A percentile compares a stretch with the other conserved stretches of the same genome.
Conservation (phyloP, 2,113 vertebrate species). For the Tragelaphus strepsiceros region DNA sequence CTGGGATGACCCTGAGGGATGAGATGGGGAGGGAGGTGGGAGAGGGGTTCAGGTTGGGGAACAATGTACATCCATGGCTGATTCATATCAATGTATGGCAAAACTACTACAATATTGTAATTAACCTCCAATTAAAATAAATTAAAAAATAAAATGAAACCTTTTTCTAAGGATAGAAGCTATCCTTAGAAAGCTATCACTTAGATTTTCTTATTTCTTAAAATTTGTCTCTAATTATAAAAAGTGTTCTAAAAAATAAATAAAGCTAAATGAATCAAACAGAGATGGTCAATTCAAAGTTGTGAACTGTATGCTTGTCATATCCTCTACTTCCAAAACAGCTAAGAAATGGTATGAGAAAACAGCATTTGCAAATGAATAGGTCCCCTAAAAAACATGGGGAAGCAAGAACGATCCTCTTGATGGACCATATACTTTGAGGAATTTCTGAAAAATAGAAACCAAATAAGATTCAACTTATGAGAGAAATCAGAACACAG, state of each 20-base stretch:
- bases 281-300: not conserved
- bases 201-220: not conserved
- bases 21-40: too few species aligned
- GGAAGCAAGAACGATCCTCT: not conserved
- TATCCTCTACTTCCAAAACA: not conserved
- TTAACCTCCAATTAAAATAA: too few species aligned
- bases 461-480: not conserved
- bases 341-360: not conserved
- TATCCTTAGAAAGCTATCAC: not conserved
- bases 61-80: too few species aligned
- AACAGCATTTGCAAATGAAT: not conserved
- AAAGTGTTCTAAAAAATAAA: not conserved
- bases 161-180: not conserved
- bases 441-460: slow-evolving; percentile 26
- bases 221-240: not conserved
- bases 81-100: too few species aligned
- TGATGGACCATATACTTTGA: not conserved
- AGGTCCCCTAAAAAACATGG: not conserved
- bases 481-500: not conserved
- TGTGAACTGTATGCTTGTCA: not conserved
- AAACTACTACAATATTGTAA: too few species aligned
- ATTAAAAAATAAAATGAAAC: too few species aligned
- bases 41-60: too few species aligned
- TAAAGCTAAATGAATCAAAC: not conserved
- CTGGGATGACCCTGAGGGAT: too few species aligned